These are phyloP conservation scores for Alcedo quadribrachys DNA, from an alignment of 2,797 vertebrate species.

Conservation along the genomic window DNA sequence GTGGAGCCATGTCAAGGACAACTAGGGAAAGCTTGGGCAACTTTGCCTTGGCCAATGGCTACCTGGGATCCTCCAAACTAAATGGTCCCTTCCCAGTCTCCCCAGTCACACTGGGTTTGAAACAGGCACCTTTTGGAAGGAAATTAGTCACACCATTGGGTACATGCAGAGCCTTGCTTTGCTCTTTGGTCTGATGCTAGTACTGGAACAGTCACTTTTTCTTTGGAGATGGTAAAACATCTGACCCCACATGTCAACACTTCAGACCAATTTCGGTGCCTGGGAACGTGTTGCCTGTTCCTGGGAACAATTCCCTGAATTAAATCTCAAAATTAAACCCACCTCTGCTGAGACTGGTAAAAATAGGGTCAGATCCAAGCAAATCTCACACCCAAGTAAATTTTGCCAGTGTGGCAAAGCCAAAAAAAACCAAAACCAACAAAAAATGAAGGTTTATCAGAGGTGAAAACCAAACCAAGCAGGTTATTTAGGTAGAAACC, in stretches of 20 bases:
- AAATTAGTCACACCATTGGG: neutral
- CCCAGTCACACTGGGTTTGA: accelerated
- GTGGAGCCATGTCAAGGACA: neutral
- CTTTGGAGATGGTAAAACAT: neutral
- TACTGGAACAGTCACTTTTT: neutral
- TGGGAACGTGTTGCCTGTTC: neutral
- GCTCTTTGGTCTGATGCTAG: neutral
- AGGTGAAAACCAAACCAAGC: neutral
- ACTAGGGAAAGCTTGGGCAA: neutral
- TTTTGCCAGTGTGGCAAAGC: neutral
- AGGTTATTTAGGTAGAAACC: neutral
- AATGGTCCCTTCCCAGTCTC: neutral
- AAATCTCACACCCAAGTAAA: neutral
- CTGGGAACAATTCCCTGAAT: neutral
- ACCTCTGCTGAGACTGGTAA: neutral
- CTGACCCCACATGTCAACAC: neutral
- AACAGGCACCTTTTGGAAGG: neutral
- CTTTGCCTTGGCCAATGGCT: neutral
- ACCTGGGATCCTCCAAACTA: neutral
- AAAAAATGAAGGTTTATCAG: neutral
- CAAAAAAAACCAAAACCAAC: neutral
- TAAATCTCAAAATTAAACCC: neutral
- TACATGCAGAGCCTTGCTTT: neutral
- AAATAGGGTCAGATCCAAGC: neutral
- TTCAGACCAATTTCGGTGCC: neutral